phyloP scores from a whole-genome alignment of 1,140 invertebrate genomes.

The Conus betulinus region DNA sequence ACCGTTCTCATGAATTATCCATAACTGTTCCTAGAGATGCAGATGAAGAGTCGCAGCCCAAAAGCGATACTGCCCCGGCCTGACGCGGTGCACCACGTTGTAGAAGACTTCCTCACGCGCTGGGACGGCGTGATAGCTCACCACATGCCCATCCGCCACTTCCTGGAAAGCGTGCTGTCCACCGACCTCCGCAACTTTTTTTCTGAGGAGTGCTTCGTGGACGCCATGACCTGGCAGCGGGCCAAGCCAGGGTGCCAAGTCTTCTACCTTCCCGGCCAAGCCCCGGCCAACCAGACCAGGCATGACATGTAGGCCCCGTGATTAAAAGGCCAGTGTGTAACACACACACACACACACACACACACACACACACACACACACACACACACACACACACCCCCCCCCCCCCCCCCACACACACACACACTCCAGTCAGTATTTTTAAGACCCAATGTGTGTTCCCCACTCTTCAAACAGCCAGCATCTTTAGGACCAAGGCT shows the following conservation, averaged over 20 bases:
- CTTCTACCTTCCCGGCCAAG: slow-evolving; percentile 63
- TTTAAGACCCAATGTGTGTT: too few relatives aligned
- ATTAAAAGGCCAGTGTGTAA: too few relatives aligned
- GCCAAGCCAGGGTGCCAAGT: slow-evolving; percentile 66
- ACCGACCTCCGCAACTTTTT: slow-evolving; percentile 71
- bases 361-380: too few relatives aligned
- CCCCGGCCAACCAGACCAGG: too few relatives aligned
- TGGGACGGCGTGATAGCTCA: slow-evolving; percentile 75
- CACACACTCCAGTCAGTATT: too few relatives aligned
- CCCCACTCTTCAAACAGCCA: too few relatives aligned
- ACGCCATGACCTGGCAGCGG: slow-evolving; percentile 62
- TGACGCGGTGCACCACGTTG: slow-evolving; percentile 74
- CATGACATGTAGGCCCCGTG: too few relatives aligned
- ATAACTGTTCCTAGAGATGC: slow-evolving; percentile 58
- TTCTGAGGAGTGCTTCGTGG: slow-evolving; percentile 69
- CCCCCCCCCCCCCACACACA: too few relatives aligned
- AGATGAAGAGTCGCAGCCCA: slow-evolving; percentile 59
- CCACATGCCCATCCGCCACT: slow-evolving; percentile 74
- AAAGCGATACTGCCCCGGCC: slow-evolving; percentile 71
- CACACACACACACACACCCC: too few relatives aligned
- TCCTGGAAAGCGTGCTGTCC: slow-evolving; percentile 69
- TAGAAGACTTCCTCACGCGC: slow-evolving; percentile 77
- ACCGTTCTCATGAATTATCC: too few relatives aligned
- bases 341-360: too few relatives aligned
- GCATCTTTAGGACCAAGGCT: too few relatives aligned